Evolutionary conservation across 2,888 invertebrate species (phyloP), one percentile per base, ranked within the genome.

Genomic region (Branchipolynoe longqiensis): DNA sequence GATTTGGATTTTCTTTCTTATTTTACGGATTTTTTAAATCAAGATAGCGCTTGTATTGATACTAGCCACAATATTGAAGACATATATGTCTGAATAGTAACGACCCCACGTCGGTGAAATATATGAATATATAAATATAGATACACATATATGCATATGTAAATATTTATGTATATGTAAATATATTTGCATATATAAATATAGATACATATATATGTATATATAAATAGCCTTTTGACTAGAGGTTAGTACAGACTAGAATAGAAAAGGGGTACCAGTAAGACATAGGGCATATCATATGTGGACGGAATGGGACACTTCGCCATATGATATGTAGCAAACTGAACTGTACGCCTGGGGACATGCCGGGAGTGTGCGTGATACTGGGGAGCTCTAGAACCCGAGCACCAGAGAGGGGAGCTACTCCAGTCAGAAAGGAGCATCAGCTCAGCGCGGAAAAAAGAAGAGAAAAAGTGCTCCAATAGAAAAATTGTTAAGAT

Each of bases 211-310:
- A 48, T 48, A n/a, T n/a, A n/a, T n/a, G n/a, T n/a, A n/a, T n/a
- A n/a, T n/a, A n/a, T n/a, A n/a, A n/a, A n/a, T n/a, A n/a, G n/a
- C n/a, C n/a, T n/a, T n/a, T n/a, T 56, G 22, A 3, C 69, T 69
- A 69, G 8, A 69, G 31, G 62, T 69, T 69, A 31, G 62, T 62
- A 69, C 69, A 69, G 58, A 36, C 69, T 69, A 69, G 18, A 0
- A 69, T 33, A 69, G 36, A n/a, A 69, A 33, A 69, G 69, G 12
- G 33, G 36, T 69, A 69, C 69, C 31, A 69, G 33, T 62, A 25
- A 69, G 38, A 69, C 69, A 69, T 12, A 62, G 69, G 69, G 69
- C 22, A 69, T 69, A 69, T 69, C 69, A 69, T 69, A 69, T 69
- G 69, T 38, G 18, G 18, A 69, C 38, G 3, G 62, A 25, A 25